Percentiles rank a stretch among this genome's conserved stretches.
Conservation (phyloP, 2,888 invertebrate genomes). For the Lasioglossum morio region DNA sequence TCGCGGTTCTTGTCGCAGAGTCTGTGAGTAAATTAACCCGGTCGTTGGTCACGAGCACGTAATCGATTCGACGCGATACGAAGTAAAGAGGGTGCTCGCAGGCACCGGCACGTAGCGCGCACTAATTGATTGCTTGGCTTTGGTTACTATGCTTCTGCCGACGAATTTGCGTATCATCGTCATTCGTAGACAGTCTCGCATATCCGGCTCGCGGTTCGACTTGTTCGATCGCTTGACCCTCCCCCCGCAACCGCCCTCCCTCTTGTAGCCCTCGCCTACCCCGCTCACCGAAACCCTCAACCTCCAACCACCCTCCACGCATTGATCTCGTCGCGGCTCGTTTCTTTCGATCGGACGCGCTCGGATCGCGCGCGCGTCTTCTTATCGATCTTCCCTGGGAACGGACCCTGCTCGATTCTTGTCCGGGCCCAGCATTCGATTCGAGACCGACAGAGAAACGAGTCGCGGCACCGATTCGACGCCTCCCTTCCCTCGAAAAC, state of each 20-base stretch:
- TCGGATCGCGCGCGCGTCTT: conserved; percentile 3
- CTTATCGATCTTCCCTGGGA: background rate
- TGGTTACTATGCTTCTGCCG: conserved; percentile 44
- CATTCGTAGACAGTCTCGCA: conserved; percentile 26
- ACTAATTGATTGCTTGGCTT: conserved; percentile 62
- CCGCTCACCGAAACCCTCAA: background rate
- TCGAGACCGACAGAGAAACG: background rate
- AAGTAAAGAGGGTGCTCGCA: conserved; percentile 61
- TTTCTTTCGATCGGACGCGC: background rate
- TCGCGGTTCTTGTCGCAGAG: conserved; percentile 92
- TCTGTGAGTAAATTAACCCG: conserved; percentile 88
- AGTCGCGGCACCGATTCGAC: background rate
- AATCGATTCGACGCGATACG: conserved; percentile 63
- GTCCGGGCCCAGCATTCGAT: background rate
- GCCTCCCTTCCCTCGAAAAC: background rate
- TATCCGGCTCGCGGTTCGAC: conserved; percentile 2
- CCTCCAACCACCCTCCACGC: background rate
- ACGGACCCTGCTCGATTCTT: background rate
- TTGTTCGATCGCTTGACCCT: conserved; percentile 2
- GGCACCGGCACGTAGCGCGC: conserved; percentile 64
- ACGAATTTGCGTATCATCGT: conserved; percentile 41
- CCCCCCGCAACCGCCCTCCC: background rate
- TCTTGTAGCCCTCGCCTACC: background rate
- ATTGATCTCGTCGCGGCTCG: conserved; percentile 3
- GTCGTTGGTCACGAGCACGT: conserved; percentile 64